phyloP scores from a whole-genome alignment of 2,888 invertebrate genomes.

The Acleris holmiana region DNA sequence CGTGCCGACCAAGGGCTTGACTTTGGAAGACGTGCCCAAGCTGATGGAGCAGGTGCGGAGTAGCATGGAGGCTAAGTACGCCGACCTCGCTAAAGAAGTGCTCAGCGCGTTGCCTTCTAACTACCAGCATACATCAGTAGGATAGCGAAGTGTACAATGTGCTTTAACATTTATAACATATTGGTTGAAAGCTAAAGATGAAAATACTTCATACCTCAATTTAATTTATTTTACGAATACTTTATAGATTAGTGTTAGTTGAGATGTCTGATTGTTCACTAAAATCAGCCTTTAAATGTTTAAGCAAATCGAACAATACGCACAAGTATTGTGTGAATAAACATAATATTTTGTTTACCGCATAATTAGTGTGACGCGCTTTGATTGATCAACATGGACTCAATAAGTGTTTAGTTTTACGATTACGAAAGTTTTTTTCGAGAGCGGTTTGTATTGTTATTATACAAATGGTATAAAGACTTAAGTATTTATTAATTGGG shows the following conservation, averaged over 20 bases:
- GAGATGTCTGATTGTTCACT: not conserved
- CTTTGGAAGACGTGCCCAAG: constrained; percentile 61
- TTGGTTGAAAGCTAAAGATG: not conserved
- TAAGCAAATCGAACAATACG: not conserved
- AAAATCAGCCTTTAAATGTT: not conserved
- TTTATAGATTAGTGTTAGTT: not conserved
- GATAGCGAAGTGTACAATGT: constrained; percentile 1
- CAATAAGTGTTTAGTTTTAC: too few species aligned
- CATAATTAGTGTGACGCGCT: too few species aligned
- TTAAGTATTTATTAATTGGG: too few species aligned
- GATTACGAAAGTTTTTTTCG: too few species aligned
- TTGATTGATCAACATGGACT: too few species aligned
- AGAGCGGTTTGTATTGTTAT: too few species aligned
- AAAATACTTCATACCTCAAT: not conserved
- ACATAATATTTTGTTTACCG: too few species aligned
- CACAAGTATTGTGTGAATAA: not conserved
- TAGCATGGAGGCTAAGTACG: constrained; percentile 58
- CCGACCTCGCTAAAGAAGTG: constrained; percentile 61
- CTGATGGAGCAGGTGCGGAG: constrained; percentile 60
- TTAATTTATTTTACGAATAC: not conserved
- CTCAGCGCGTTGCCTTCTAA: constrained; percentile 42
- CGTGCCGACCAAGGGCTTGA: constrained; percentile 65
- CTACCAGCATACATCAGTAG: constrained; percentile 26
- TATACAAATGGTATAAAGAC: too few species aligned
- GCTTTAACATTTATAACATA: not conserved